Evolutionary conservation across 2,113 vertebrate species (phyloP).

Genomic region (Tenrec ecaudatus): DNA sequence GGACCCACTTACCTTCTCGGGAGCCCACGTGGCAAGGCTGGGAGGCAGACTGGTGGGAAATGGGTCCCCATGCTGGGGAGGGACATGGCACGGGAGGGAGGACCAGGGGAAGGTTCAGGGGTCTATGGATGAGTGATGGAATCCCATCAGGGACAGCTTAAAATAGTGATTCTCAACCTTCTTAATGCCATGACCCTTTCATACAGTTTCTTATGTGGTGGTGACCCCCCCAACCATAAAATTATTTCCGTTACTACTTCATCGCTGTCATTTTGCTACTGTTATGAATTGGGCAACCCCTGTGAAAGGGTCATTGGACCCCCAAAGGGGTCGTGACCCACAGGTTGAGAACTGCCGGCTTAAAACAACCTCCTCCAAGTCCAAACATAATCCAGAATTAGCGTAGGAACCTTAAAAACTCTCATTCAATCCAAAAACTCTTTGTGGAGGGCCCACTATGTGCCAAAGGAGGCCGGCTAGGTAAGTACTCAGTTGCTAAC

Average conservation of each 20-base stretch:
- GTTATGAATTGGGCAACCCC: too few species aligned
- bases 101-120: background rate
- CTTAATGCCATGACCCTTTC: too few species aligned
- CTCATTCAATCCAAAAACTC: background rate
- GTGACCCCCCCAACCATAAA: too few species aligned
- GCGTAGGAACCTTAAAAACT: background rate
- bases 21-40: accelerated
- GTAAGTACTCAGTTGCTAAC: background rate
- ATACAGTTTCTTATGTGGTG: too few species aligned
- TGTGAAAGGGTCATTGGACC: too few species aligned
- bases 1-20: background rate
- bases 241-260: too few species aligned
- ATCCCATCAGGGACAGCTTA: background rate
- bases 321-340: too few species aligned
- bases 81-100: background rate
- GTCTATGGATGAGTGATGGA: too few species aligned
- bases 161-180: too few species aligned
- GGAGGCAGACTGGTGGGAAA: background rate
- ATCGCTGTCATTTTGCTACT: too few species aligned
- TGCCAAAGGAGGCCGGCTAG: background rate
- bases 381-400: background rate
- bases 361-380: too few species aligned
- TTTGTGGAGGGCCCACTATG: background rate
- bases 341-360: too few species aligned
- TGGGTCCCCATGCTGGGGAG: background rate